Base-by-base conservation (phyloP, 2,797 vertebrate genomes). In the Chromobotia macracanthus region DNA sequence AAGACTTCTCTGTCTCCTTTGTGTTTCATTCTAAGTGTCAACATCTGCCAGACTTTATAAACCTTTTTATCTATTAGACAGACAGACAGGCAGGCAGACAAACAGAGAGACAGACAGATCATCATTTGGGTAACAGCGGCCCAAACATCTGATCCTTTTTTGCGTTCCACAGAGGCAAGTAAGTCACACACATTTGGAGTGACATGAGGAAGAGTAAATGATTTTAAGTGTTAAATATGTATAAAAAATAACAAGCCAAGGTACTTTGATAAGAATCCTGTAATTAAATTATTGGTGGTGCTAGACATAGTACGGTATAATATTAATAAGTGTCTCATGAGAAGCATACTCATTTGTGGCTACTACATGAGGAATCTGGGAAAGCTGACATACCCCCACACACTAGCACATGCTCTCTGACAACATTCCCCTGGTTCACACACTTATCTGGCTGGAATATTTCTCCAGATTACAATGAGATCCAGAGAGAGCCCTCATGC, bases 341-440 rank as follows among this genome's bases (percentile, higher is more conserved):
- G 63, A 76, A 76, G 16, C 4, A 12, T 28, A 46, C 35, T 56
- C 21, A 51, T 67, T 60, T 61, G 55, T 69, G 55, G 53, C 41
- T 31, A 35, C 16, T 50, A 51, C 68, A 60, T 51, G 44, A 65
- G 67, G 56, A 70, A 13, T 72, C 28, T 53, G 51, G 35, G 21
- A 68, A 41, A 58, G 75, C 75, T 68, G 56, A 65, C 71, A 55
- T 61, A 61, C 46, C 65, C 63, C 63, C 44, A 80, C 79, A 66
- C 78, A 41, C 55, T 67, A 58, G 55, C 55, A 80, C 80, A 58
- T 50, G 51, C 67, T 60, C 19, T 15, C 51, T 66, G 69, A 58
- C 65, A 78, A 55, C 53, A 23, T 77, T 80, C 77, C 15, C 72
- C 79, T 56, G 64, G 70, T 69, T 70, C 64, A 46, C 53, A 53